These are phyloP conservation scores for Acleris sparsana DNA, from an alignment of 2,888 invertebrate species.

Conservation along the genomic window DNA sequence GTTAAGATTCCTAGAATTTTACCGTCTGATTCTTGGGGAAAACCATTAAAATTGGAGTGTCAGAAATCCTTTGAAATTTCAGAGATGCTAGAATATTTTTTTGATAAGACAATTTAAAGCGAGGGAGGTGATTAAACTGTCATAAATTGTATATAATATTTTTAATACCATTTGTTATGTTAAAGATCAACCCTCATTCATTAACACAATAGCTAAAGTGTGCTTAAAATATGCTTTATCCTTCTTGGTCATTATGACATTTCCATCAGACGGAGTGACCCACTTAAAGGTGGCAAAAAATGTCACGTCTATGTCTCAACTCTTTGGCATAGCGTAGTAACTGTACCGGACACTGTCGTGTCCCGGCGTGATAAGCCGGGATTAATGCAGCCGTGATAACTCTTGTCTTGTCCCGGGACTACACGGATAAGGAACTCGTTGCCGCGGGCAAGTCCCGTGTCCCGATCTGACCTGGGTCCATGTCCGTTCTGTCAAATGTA, in stretches of 20 bases:
- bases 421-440: constrained; percentile 10
- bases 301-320: constrained; percentile 2
- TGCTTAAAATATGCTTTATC: too few relatives aligned
- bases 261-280: too few relatives aligned
- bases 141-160: background rate
- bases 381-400: constrained; percentile 27
- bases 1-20: too few relatives aligned
- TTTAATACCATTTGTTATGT: too few relatives aligned
- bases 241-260: too few relatives aligned
- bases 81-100: too few relatives aligned
- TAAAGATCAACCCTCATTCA: too few relatives aligned
- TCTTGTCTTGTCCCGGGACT: constrained; percentile 19
- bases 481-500: constrained; percentile 1
- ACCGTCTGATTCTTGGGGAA: too few relatives aligned
- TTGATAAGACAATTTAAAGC: too few relatives aligned
- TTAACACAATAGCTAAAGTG: too few relatives aligned
- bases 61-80: too few relatives aligned
- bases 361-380: constrained; percentile 24
- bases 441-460: constrained; percentile 4
- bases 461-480: constrained; percentile 1
- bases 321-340: constrained; percentile 20
- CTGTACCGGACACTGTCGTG: constrained; percentile 31
- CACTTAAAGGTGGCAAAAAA: background rate
- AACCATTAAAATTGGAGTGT: too few relatives aligned
- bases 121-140: background rate